Evolutionary conservation across 2,797 vertebrate genomes (phyloP).

Genomic region (Amniataba percoides): DNA sequence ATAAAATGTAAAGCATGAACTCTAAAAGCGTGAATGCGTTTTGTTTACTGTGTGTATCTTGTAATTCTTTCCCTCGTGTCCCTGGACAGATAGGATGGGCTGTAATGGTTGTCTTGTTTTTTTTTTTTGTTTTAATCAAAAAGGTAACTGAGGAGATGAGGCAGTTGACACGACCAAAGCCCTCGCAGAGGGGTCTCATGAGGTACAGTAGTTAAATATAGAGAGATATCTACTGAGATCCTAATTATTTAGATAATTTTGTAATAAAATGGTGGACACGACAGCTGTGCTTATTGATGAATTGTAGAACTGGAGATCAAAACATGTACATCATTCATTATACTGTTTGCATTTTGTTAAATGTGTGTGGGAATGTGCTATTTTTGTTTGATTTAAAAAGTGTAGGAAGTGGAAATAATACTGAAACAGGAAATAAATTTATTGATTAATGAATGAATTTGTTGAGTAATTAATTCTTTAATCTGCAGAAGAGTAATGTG

Average conservation of each 20-base stretch:
- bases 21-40: not conserved
- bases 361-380: not conserved
- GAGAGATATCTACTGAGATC: not conserved
- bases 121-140: not conserved
- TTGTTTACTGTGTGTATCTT: not conserved
- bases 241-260: not conserved
- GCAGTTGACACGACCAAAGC: slow-evolving; percentile 55
- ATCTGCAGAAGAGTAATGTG: too few relatives aligned
- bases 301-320: not conserved
- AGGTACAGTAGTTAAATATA: slow-evolving; percentile 60
- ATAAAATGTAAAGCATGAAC: too few relatives aligned
- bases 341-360: not conserved
- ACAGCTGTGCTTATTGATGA: not conserved
- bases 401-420: not conserved
- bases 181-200: slow-evolving; percentile 64
- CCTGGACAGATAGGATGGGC: not conserved
- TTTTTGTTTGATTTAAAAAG: not conserved
- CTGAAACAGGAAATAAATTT: not conserved
- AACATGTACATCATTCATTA: not conserved
- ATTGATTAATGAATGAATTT: not conserved
- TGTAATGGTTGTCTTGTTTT: not conserved
- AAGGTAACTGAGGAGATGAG: slow-evolving; percentile 77
- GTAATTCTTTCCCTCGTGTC: not conserved
- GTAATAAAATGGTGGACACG: not conserved
- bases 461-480: not conserved